These are phyloP conservation scores for Cyclura pinguis DNA, from an alignment of 2,797 vertebrate genomes.

Conservation along the genomic window DNA sequence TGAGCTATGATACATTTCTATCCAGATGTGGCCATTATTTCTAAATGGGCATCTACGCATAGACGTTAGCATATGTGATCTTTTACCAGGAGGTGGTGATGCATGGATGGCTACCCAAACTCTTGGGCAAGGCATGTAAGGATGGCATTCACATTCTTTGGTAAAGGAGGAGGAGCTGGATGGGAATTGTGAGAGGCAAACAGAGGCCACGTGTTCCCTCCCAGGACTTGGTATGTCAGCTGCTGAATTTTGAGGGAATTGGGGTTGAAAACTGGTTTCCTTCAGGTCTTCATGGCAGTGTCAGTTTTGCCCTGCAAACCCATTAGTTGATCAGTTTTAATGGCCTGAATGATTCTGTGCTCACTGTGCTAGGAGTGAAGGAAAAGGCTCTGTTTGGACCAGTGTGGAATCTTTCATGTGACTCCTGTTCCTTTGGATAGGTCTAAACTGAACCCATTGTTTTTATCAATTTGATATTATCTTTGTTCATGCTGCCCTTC, in stretches of 20 bases:
- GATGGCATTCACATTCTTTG: not conserved
- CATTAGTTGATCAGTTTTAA: not conserved
- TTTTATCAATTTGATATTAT: slow-evolving; percentile 40
- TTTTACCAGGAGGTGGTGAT: too few species aligned
- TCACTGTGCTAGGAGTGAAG: not conserved
- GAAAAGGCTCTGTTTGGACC: not conserved
- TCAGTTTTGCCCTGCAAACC: too few species aligned
- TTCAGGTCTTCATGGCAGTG: too few species aligned
- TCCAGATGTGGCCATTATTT: too few species aligned
- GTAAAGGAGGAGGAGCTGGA: not conserved
- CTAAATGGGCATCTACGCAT: too few species aligned
- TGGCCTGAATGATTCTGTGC: not conserved
- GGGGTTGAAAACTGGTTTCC: not conserved
- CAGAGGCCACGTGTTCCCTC: not conserved
- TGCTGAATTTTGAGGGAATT: too few species aligned
- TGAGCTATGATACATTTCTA: too few species aligned
- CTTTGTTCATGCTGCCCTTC: slow-evolving; percentile 41
- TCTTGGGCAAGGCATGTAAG: not conserved
- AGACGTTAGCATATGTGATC: too few species aligned
- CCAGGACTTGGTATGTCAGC: not conserved
- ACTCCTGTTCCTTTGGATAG: too few species aligned
- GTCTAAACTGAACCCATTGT: not conserved
- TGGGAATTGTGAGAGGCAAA: not conserved
- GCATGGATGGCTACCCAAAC: not conserved
- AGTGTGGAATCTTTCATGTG: not conserved